These are phyloP conservation scores for Siphlonurus alternatus DNA, from an alignment of 2,888 invertebrate genomes.

Conservation along the genomic window DNA sequence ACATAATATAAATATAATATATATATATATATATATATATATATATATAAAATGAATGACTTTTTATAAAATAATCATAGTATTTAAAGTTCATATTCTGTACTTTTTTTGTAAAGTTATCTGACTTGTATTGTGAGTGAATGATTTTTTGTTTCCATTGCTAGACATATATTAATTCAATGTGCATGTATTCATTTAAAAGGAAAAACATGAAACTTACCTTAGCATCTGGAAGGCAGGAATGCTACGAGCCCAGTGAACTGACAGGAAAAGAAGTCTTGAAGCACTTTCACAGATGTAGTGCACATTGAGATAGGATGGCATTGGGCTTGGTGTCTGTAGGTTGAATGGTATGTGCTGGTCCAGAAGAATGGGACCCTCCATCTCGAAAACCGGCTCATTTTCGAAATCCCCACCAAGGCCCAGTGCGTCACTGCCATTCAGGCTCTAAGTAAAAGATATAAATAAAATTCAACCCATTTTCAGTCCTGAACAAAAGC, in stretches of 20 bases:
- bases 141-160: no score
- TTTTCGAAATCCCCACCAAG: conserved; percentile 19
- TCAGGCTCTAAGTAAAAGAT: conserved; percentile 14
- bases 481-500: no score
- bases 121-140: no score
- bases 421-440: conserved; percentile 16
- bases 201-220: no score
- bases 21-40: neutral
- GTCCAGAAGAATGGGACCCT: conserved; percentile 49
- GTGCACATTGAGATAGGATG: conserved; percentile 81
- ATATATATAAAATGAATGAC: neutral
- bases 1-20: no score
- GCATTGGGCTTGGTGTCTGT: conserved; percentile 57
- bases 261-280: conserved; percentile 70
- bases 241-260: conserved; percentile 79
- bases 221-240: conserved; percentile 64
- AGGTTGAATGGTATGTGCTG: conserved; percentile 55
- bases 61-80: no score
- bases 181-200: no score
- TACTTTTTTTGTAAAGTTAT: no score
- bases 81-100: no score
- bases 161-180: no score
- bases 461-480: neutral
- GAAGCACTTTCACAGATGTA: conserved; percentile 93
- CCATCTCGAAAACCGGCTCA: conserved; percentile 24